These are phyloP conservation scores for Streptopelia turtur DNA, from an alignment of 2,797 vertebrate species.

Conservation along the genomic window DNA sequence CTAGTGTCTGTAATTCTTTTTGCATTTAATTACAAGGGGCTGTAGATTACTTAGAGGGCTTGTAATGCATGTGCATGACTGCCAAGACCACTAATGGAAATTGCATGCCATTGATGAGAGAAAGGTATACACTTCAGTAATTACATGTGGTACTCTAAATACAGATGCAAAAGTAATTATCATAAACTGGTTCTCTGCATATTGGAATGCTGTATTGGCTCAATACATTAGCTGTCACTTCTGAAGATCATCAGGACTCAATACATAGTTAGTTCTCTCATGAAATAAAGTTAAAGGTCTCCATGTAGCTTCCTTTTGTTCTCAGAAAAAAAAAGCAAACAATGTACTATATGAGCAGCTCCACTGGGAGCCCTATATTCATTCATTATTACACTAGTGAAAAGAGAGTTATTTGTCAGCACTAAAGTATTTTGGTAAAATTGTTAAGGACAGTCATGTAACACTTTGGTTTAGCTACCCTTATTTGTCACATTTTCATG, in stretches of 20 bases:
- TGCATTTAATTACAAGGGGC: conserved; percentile 57
- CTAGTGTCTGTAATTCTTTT: conserved; percentile 33
- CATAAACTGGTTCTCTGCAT: conserved; percentile 49
- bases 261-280: neutral
- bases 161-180: conserved; percentile 67
- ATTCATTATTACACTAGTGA: neutral
- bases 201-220: neutral
- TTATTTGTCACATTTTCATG: neutral
- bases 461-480: neutral
- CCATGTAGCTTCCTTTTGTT: conserved; percentile 9
- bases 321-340: neutral
- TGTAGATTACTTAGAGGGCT: conserved; percentile 59
- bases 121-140: conserved; percentile 59
- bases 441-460: neutral
- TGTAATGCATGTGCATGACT: conserved; percentile 58
- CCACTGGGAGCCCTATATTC: neutral
- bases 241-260: neutral
- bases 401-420: neutral
- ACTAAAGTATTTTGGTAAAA: neutral
- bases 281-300: conserved; percentile 14
- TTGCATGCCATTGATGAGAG: conserved; percentile 52
- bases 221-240: conserved; percentile 9
- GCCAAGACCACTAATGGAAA: conserved; percentile 65
- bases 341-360: neutral
- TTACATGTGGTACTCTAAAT: conserved; percentile 54